Evolutionary conservation across 2,113 vertebrate species (phyloP), one percentile per base, ranked within the genome.

Genomic region (Leucopsar rothschildi): DNA sequence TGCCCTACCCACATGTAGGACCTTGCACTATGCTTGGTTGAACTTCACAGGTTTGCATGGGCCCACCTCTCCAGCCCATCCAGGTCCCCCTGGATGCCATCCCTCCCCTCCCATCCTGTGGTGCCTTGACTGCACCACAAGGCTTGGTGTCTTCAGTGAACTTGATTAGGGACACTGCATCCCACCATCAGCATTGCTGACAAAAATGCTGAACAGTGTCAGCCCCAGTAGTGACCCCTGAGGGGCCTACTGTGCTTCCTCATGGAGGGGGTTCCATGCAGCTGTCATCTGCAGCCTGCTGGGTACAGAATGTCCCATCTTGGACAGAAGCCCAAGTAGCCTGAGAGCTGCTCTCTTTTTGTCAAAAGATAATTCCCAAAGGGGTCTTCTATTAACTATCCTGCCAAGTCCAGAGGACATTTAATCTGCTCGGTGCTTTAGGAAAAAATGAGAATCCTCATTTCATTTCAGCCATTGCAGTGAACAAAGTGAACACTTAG

Each of bases 71-170:
- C 19, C 33, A 45, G 15, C 45, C 53, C n/a, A 18, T 49, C 25
- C 15, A 24, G 29, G 31, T 37, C 31, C 21, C 35, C 19, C 40
- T 49, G 63, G 40, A 35, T 28, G 21, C 31, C 49, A 49, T 56
- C 18, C 49, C 17, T 49, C 29, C 49, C 18, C 18, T 82, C 22
- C 31, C 40, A 42, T 42, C 40, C 14, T 42, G 40, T 42, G 35
- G 25, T 3, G 3, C 1, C 0, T 11, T 29, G 20, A 7, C 25
- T 69, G 47, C 40, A 33, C n/a, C 47, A 7, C 35, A 17, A 22
- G 33, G 42, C 79, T 70, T 27, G 27, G 10, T 42, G 63, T 20
- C 49, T 35, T 27, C 27, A 69, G 63, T 1, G 6, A 42, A 19
- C 35, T 35, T 35, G 35, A 24, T 35, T 40, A 82, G 47, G 7